A percentile compares a stretch with the other conserved stretches of the same genome.
Evolutionary conservation across 1,140 invertebrate genomes (phyloP).

Genomic region (Eulimnadia texana): DNA sequence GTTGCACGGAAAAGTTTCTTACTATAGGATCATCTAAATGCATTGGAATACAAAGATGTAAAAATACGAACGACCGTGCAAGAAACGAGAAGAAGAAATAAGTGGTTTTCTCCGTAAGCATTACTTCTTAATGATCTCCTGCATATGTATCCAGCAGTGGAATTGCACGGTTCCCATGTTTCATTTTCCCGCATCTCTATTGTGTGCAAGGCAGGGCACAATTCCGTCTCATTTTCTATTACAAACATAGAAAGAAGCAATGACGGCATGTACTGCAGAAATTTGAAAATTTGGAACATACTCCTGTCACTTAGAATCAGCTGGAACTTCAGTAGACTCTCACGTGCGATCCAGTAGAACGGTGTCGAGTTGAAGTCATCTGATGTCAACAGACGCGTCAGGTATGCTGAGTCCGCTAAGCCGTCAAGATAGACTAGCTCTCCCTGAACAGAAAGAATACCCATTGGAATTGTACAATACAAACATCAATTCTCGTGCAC

Average conservation of each 20-base stretch:
- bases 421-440: constrained; percentile 42
- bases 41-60: neutral
- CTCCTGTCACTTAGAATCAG: neutral
- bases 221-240: constrained; percentile 15
- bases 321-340: constrained; percentile 17
- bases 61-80: no score
- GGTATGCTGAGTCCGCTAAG: constrained; percentile 44
- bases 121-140: constrained; percentile 23
- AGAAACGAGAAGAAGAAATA: no score
- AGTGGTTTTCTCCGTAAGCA: no score
- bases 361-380: constrained; percentile 48
- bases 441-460: no score
- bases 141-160: constrained; percentile 43
- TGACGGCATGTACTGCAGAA: no score
- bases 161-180: constrained; percentile 23
- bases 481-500: neutral
- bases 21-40: neutral
- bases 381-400: constrained; percentile 43
- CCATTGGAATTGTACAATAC: neutral
- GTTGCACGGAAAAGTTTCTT: constrained; percentile 23
- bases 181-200: constrained; percentile 20
- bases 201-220: constrained; percentile 18
- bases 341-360: constrained; percentile 46
- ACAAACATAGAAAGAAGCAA: no score
- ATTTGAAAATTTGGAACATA: no score